phyloP scores from a whole-genome alignment of 2,797 vertebrate species.

The Gouania willdenowi region DNA sequence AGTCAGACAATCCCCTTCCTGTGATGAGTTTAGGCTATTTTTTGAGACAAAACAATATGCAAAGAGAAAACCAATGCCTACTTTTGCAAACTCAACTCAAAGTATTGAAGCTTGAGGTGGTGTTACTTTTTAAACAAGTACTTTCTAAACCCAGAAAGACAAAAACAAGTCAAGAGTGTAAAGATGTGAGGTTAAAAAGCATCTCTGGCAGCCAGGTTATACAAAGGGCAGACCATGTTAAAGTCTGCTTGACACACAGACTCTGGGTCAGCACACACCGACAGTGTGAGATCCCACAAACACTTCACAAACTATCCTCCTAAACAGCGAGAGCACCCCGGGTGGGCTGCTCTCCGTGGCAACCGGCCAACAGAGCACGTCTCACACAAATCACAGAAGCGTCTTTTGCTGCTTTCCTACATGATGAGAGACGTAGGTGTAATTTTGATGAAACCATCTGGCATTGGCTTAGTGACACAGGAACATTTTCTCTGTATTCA shows the following conservation, averaged over 20 bases:
- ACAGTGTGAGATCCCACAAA: constrained; percentile 22
- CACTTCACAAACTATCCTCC: constrained; percentile 11
- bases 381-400: constrained; percentile 4
- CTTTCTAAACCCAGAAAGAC: constrained; percentile 17
- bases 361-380: constrained; percentile 1
- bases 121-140: constrained; percentile 16
- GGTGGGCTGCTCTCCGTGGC: constrained; percentile 8
- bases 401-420: constrained; percentile 23
- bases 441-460: constrained; percentile 35
- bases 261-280: constrained; percentile 13
- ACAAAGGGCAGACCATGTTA: constrained; percentile 18
- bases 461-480: constrained; percentile 34
- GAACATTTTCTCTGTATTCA: constrained; percentile 39
- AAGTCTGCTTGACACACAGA: constrained; percentile 21
- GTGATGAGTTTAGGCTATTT: no score
- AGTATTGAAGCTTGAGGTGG: no score
- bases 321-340: background rate
- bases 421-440: constrained; percentile 35
- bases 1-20: no score
- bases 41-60: constrained; percentile 16
- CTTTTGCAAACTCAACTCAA: no score
- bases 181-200: background rate
- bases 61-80: no score
- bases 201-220: constrained; percentile 13
- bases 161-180: background rate